Evolutionary conservation across 2,797 vertebrate species (phyloP).

Genomic region (Pseudomugil gertrudae): DNA sequence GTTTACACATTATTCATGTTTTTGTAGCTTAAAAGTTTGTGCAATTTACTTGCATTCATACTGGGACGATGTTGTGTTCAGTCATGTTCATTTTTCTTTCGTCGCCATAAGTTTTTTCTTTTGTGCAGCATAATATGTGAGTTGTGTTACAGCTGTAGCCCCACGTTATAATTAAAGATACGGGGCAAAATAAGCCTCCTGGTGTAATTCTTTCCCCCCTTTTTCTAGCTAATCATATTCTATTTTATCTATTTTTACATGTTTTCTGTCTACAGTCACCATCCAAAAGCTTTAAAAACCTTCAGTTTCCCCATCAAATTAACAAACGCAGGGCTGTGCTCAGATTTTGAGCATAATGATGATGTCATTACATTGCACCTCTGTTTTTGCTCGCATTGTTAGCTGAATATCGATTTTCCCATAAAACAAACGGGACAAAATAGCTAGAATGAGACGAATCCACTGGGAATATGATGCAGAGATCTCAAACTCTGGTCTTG

Average conservation of each 20-base stretch:
- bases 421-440: conserved; percentile 3
- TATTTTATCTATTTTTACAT: not conserved
- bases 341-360: conserved; percentile 26
- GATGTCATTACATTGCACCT: conserved; percentile 11
- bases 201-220: not conserved
- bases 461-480: not conserved
- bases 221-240: conserved; percentile 14
- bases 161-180: conserved; percentile 20
- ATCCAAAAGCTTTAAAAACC: not conserved
- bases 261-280: conserved; percentile 7
- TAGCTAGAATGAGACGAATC: not conserved
- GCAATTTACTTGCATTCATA: conserved; percentile 63
- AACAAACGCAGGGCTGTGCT: conserved; percentile 8
- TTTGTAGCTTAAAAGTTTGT: conserved; percentile 48
- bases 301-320: not conserved
- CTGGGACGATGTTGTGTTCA: conserved; percentile 45
- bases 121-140: conserved; percentile 40
- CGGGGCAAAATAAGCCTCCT: conserved; percentile 25
- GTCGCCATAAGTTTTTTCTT: not conserved
- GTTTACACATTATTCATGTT: conserved; percentile 63
- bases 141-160: conserved; percentile 39
- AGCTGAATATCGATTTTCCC: not conserved
- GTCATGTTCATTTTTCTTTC: conserved; percentile 44
- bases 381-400: conserved; percentile 6
- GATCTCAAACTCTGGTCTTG: no score